A percentile compares a stretch with the other conserved stretches of the same genome.
Conservation (phyloP, 2,797 vertebrate genomes). For the Danio albolineatus region DNA sequence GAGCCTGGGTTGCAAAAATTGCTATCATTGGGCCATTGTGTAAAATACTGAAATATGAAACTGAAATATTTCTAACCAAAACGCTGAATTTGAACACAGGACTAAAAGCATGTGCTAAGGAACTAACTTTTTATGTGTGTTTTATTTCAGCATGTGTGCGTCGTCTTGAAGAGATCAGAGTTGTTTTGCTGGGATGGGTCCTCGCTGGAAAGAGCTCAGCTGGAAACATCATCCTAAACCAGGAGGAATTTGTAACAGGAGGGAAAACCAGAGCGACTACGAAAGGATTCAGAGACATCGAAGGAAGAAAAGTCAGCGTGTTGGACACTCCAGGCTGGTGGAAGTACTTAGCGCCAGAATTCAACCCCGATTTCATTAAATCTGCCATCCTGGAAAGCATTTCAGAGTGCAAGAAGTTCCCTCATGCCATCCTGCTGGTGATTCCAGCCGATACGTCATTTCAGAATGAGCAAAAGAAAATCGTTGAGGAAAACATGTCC, state of each 20-base stretch:
- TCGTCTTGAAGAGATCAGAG: constrained; percentile 28
- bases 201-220: constrained; percentile 48
- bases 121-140: too few relatives aligned
- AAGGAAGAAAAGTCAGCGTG: constrained; percentile 40
- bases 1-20: too few relatives aligned
- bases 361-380: constrained; percentile 29
- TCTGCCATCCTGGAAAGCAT: constrained; percentile 31
- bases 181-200: constrained; percentile 46
- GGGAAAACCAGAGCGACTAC: background rate
- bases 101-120: too few relatives aligned
- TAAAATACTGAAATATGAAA: too few relatives aligned
- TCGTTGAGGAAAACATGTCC: constrained; percentile 32
- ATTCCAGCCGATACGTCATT: constrained; percentile 42
- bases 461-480: constrained; percentile 28
- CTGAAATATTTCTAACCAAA: too few relatives aligned
- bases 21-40: too few relatives aligned
- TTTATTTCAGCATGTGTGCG: background rate
- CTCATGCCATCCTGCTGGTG: constrained; percentile 64
- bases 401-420: constrained; percentile 37
- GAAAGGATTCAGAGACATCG: background rate
- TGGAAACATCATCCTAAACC: constrained; percentile 40
- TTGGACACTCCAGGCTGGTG: constrained; percentile 44
- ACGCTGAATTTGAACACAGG: too few relatives aligned
- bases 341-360: constrained; percentile 1
- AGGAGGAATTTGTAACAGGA: background rate